Base-by-base conservation (phyloP, 1,140 invertebrate genomes). In the Holcopasites calliopsidis region DNA sequence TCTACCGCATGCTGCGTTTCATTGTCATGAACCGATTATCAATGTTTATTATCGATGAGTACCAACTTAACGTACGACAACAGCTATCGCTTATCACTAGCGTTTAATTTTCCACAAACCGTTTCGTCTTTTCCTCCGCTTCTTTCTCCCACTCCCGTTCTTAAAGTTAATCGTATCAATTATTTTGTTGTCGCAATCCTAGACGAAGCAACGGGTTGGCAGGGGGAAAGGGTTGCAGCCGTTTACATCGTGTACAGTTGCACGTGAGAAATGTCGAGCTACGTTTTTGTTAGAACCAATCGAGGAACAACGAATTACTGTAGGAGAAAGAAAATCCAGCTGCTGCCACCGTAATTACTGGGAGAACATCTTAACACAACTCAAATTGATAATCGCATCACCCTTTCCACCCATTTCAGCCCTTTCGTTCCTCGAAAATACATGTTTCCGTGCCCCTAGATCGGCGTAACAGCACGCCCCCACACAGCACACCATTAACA, bases 1-100 rank as follows among this genome's bases (percentile, higher is more conserved):
- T 49, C 28, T 11, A 7, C 44, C 18, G 26, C 26, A 16, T 40
- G 44, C 52, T 61, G n/a, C 57, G 57, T 64, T 61, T 62, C 60
- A 72, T 72, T 72, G 69, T 72, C 69, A 64, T 50, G 31, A 18
- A 64, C 64, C 58, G 58, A 72, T 72, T 72, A 72, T 72, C 69
- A 62, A 72, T 47, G 58, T 60, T 64, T 72, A 72, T 62, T 62
- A 72, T 52, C 58, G 50, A 62, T 44, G 69, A 50, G 33, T 71
- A 60, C 21, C 68, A 62, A 71, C 44, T 62, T 71, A 71, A 61
- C 69, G 69, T 71, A 71, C 54, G 68, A 61, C 55, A 50, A 71
- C 68, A 60, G 28, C 42, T 71, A 71, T 49, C 44, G 23, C 31
- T 35, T 35, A 13, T 38, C 33, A 31, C 11, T 52, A 62, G n/a